Base-by-base conservation (phyloP, 2,113 vertebrate species). In the Corapipo altera region DNA sequence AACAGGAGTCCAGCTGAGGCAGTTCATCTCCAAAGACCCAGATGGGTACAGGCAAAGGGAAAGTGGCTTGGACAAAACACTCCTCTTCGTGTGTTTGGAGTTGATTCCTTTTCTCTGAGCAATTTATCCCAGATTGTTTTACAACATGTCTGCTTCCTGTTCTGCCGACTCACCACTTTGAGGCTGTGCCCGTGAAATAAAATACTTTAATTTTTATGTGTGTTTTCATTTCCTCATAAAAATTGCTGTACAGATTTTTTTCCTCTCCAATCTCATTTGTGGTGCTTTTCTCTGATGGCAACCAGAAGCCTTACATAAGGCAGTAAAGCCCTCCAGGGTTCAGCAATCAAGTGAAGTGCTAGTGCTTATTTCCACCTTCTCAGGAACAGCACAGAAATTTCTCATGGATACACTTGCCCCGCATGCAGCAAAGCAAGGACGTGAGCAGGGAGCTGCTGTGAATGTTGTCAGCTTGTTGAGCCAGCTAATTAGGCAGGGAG, bases 91-190 rank as follows among this genome's bases (percentile, higher is more conserved):
- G 27, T 32, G 37, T 88, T 90, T 88, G 78, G 91, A 85, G 54
- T 86, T 44, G 49, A 35, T 86, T 93, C 92, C 27, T 88, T 80
- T 88, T 39, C 77, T 91, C 12, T 90, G 51, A 91, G 21, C 37
- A 76, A 49, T 88, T 88, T 85, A 37, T 86, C 32, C 54, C 49
- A 57, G 44, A 70, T 46, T 70, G 49, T 88, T 95, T 92, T 79
- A 75, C 28, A 91, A 19, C 30, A 64, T 5, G 2, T 75, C 66
- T 76, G 39, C 44, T 76, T 93, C 58, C 86, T 80, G 44, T 58
- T 88, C 58, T 76, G 41, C 44, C 0, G 9, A 73, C 59, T 91
- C 1, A 0, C 24, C 1, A 10, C 75, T 76, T 91, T 70, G 49
- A 92, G 35, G 57, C 30, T 4, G 1, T 78, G 78, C 43, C 85